These are phyloP conservation scores for Drosophila erecta DNA, from an alignment of 1,140 invertebrate genomes.

Conservation along the genomic window DNA sequence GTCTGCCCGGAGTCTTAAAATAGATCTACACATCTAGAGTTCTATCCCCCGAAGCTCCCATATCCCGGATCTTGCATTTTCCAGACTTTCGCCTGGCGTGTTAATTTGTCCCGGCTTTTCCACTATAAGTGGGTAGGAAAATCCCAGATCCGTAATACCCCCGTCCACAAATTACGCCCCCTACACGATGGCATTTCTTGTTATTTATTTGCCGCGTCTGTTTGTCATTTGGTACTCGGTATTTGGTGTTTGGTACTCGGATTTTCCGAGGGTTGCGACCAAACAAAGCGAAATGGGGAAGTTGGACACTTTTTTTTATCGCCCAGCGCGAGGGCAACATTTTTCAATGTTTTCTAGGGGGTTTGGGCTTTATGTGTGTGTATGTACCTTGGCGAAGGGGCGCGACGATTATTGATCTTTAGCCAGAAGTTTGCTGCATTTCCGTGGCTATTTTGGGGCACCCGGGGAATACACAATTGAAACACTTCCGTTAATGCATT, in stretches of 20 bases:
- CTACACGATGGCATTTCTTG: conserved; percentile 33
- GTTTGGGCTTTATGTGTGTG: too few species aligned
- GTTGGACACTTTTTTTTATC: conserved; percentile 25
- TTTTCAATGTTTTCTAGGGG: conserved; percentile 40
- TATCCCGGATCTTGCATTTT: neutral
- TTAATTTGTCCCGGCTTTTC: conserved; percentile 55
- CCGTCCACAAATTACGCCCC: neutral
- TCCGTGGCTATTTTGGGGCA: conserved; percentile 61
- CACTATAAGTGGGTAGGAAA: conserved; percentile 22
- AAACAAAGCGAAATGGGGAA: conserved; percentile 4
- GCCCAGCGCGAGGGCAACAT: conserved; percentile 52
- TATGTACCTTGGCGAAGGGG: conserved; percentile 3
- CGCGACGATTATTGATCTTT: conserved; percentile 74
- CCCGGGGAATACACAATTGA: conserved; percentile 29
- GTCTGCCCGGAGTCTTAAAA: conserved; percentile 50
- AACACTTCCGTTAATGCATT: conserved; percentile 79
- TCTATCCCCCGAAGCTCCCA: conserved; percentile 6
- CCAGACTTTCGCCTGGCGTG: conserved; percentile 29
- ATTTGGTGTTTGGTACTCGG: conserved; percentile 16
- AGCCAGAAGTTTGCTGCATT: conserved; percentile 69
- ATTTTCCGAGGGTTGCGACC: neutral
- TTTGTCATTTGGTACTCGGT: conserved; percentile 55
- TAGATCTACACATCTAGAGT: conserved; percentile 28
- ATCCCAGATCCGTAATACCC: conserved; percentile 15
- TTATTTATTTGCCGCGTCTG: conserved; percentile 82